Conservation (phyloP, 2,797 vertebrate species). For the Trachops cirrhosus region DNA sequence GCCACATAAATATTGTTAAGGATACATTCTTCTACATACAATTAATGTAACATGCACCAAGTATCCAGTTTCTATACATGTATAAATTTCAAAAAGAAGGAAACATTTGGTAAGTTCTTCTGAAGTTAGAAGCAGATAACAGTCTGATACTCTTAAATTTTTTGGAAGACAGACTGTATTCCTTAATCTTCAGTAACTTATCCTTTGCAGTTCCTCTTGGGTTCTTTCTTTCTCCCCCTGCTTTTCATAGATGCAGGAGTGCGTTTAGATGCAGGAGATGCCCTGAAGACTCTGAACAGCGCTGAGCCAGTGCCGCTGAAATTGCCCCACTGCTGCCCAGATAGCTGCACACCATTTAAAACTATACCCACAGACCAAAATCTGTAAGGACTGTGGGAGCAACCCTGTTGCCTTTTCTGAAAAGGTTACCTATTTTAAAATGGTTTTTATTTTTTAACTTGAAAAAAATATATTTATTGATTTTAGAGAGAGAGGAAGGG, state of each 20-base stretch:
- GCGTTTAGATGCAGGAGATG: neutral
- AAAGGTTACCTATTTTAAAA: neutral
- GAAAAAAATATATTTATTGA: no score
- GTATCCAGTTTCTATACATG: neutral
- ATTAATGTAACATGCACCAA: neutral
- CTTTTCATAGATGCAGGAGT: neutral
- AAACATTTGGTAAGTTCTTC: conserved; percentile 4
- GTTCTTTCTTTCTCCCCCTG: neutral
- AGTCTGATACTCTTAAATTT: conserved; percentile 15
- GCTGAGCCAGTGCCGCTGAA: neutral
- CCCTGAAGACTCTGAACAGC: neutral
- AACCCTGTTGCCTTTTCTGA: neutral
- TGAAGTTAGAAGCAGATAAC: conserved; percentile 23
- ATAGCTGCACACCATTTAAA: neutral
- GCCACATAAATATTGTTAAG: neutral
- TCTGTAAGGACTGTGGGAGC: neutral
- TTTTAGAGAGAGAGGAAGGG: no score
- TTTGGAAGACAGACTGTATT: neutral
- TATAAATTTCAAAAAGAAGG: conserved; percentile 37
- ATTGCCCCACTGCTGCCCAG: neutral
- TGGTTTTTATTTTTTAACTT: neutral
- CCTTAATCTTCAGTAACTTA: neutral
- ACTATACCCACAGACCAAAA: neutral
- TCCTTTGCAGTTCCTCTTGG: neutral
- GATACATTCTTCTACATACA: neutral